A percentile compares a stretch with the other conserved stretches of the same genome.
Evolutionary conservation across 2,888 invertebrate genomes (phyloP).

Genomic region (Glyphotaelius pellucidus): DNA sequence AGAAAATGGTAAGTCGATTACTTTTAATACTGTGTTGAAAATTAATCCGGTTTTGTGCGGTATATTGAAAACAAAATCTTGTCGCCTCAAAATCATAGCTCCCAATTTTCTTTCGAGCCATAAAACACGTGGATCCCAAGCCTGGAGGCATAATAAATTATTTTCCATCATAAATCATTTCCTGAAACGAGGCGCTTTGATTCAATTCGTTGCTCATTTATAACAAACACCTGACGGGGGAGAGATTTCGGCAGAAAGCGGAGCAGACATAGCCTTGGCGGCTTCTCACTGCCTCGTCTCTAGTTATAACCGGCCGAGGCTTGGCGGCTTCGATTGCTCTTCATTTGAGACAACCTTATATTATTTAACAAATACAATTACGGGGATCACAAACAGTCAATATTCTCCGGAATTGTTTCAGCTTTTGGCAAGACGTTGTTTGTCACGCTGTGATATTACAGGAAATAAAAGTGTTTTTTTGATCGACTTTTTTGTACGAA

Average conservation of each 20-base stretch:
- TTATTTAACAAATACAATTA: constrained; percentile 29
- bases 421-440: background rate
- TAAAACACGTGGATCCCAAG: background rate
- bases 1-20: background rate
- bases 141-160: constrained; percentile 63
- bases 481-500: too few species aligned
- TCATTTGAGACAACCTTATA: constrained; percentile 16
- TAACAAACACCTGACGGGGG: constrained; percentile 64
- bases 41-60: background rate
- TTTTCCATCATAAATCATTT: constrained; percentile 65
- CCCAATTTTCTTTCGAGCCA: constrained; percentile 19
- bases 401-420: background rate
- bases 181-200: constrained; percentile 63
- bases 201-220: constrained; percentile 65
- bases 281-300: background rate
- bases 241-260: constrained; percentile 58
- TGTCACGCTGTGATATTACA: background rate
- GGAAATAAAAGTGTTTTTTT: background rate
- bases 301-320: background rate
- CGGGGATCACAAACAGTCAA: constrained; percentile 3
- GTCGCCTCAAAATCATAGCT: background rate
- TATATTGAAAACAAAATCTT: constrained; percentile 27
- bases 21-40: background rate
- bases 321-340: constrained; percentile 15
- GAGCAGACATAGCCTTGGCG: background rate